These are phyloP conservation scores for Sylvietta virens DNA, from an alignment of 2,113 vertebrate species.

Conservation along the genomic window DNA sequence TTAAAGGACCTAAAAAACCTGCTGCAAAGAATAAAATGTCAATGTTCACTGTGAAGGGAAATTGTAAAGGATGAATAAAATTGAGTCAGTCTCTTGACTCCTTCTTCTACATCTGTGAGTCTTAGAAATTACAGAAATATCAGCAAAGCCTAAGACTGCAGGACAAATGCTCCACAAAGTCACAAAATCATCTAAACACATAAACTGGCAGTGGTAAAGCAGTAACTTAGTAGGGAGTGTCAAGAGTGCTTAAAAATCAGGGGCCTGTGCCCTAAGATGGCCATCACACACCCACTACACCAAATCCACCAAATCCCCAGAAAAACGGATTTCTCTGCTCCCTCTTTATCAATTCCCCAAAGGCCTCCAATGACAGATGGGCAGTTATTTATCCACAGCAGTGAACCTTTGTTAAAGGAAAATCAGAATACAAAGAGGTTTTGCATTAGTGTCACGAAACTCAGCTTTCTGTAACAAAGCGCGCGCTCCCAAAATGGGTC, in stretches of 20 bases:
- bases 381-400: slow-evolving; percentile 37
- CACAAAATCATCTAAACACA: neutral
- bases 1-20: neutral
- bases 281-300: neutral
- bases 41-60: neutral
- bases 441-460: neutral
- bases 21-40: neutral
- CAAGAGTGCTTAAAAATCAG: neutral
- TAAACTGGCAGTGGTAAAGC: neutral
- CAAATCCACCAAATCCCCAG: slow-evolving; percentile 14
- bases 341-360: slow-evolving; percentile 10
- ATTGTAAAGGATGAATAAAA: neutral
- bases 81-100: neutral
- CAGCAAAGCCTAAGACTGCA: neutral
- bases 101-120: neutral
- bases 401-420: slow-evolving; percentile 30
- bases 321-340: slow-evolving; percentile 11
- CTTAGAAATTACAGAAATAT: neutral
- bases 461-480: slow-evolving; percentile 11
- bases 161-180: neutral
- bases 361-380: slow-evolving; percentile 51
- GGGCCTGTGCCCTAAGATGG: neutral
- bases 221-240: neutral
- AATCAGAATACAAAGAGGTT: slow-evolving; percentile 46
- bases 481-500: neutral